Base-by-base conservation (phyloP, 1,140 invertebrate genomes). In the Ectropis grisescens region DNA sequence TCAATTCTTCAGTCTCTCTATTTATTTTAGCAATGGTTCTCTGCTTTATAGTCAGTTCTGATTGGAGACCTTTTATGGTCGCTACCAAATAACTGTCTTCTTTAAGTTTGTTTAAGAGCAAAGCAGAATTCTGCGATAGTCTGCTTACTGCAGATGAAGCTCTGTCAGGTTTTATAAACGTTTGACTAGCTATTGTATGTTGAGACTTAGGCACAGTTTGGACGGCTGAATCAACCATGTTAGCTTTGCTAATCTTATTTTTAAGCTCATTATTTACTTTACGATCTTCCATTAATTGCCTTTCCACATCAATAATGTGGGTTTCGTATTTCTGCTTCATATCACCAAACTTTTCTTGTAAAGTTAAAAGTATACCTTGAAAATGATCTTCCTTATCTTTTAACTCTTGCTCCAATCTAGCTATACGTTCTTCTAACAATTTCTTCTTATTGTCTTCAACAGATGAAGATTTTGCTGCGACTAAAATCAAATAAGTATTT, bases 71-170 rank as follows among this genome's bases (percentile, higher is more conserved):
- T 30, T 91, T 85, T 55, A 93, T 91, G 0, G 91, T 92, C 0
- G 91, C 90, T 8, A 92, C 62, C 5, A 93, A 71, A 74, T 93
- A 90, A 2, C 88, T 83, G 40, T 93, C 90, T 49, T 91, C 89
- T 64, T 90, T 91, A 2, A 84, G 61, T 50, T 79, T 72, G 57
- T 83, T 85, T n/a, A 85, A 81, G 28, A 85, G 69, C 41, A 85
- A 66, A 2, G 84, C 69, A 30, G 84, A 85, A 49, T 84, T 85
- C 44, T 84, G 82, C 23, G 83, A 78, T 22, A 84, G 48, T 41
- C 83, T 76, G 22, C 72, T 82, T 1, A 80, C 71, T 8, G 82
- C 74, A 2, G 74, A 79, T 32, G 56, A 68, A 12, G 48, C 64
- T 40, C 59, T 62, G 41, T 67, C 71, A 10, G 62, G 27, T 41